Percentiles rank a stretch among this genome's conserved stretches.
Evolutionary conservation across 2,797 vertebrate genomes (phyloP).

Genomic region (Antrozous pallidus): DNA sequence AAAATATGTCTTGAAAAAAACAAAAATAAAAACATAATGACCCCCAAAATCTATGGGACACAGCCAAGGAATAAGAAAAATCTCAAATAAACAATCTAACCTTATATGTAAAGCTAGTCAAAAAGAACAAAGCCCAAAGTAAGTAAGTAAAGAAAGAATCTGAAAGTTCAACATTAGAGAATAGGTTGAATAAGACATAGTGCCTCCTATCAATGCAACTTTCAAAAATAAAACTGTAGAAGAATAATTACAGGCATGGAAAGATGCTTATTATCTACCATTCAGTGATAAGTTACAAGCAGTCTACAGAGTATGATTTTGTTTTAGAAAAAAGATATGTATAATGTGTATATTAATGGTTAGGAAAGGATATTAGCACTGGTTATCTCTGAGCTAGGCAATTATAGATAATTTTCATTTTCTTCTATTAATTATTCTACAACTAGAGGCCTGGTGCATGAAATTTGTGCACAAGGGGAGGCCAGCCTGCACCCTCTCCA

Average conservation of each 20-base stretch:
- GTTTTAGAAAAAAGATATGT: constrained; percentile 1
- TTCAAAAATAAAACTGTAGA: constrained; percentile 1
- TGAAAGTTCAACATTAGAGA: background rate
- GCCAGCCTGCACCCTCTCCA: no score
- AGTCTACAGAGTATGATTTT: background rate
- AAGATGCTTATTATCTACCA: background rate
- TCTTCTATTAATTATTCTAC: background rate
- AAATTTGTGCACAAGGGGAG: no score
- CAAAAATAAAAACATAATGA: background rate
- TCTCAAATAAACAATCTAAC: background rate
- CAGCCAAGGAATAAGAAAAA: background rate
- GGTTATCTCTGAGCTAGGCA: background rate
- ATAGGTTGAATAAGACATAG: background rate
- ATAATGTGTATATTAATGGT: background rate
- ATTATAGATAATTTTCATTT: background rate
- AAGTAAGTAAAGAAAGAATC: background rate
- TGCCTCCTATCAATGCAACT: background rate
- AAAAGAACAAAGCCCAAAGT: background rate
- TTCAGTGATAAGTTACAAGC: background rate
- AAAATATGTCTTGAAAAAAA: background rate
- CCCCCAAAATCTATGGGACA: background rate
- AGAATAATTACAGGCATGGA: background rate
- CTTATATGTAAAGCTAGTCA: background rate
- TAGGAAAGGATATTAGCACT: background rate
- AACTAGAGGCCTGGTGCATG: background rate